A percentile compares a stretch with the other conserved stretches of the same genome.
These are phyloP conservation scores for Neodontobutis hainanensis DNA, from an alignment of 2,113 vertebrate species.

Conservation along the genomic window DNA sequence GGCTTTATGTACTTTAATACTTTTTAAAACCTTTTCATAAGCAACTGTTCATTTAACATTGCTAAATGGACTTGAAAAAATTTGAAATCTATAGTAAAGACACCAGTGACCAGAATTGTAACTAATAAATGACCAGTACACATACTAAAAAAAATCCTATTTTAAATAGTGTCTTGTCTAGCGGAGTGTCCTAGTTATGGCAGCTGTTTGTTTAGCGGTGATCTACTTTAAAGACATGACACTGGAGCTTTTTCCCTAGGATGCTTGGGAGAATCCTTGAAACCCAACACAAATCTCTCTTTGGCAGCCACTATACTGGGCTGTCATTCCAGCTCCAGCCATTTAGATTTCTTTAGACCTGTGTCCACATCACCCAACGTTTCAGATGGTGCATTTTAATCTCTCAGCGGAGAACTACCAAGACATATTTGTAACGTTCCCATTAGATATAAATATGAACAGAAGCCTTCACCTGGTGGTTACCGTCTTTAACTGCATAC, in stretches of 20 bases:
- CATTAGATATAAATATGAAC: conserved; percentile 7
- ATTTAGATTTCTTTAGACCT: conserved; percentile 46
- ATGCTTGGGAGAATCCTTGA: conserved; percentile 53
- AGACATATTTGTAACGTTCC: neutral
- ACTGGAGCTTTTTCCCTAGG: conserved; percentile 52
- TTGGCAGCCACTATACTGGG: conserved; percentile 38
- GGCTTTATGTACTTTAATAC: too few relatives aligned
- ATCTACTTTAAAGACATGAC: conserved; percentile 64
- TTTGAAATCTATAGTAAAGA: too few relatives aligned
- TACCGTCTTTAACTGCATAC: conserved; percentile 21
- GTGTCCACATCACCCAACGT: conserved; percentile 35
- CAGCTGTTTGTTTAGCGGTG: conserved; percentile 60
- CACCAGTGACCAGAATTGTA: too few relatives aligned
- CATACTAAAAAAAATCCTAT: too few relatives aligned
- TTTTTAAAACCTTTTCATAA: too few relatives aligned
- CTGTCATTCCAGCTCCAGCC: conserved; percentile 38
- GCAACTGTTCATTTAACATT: too few relatives aligned
- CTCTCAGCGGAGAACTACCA: neutral
- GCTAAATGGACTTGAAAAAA: too few relatives aligned
- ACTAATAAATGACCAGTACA: too few relatives aligned
- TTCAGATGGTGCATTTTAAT: conserved; percentile 31
- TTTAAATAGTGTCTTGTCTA: neutral
- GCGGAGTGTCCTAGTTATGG: conserved; percentile 42
- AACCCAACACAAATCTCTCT: conserved; percentile 61
- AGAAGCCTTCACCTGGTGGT: conserved; percentile 14